Evolutionary conservation across 2,113 vertebrate genomes (phyloP).

Genomic region (Diadophis punctatus): DNA sequence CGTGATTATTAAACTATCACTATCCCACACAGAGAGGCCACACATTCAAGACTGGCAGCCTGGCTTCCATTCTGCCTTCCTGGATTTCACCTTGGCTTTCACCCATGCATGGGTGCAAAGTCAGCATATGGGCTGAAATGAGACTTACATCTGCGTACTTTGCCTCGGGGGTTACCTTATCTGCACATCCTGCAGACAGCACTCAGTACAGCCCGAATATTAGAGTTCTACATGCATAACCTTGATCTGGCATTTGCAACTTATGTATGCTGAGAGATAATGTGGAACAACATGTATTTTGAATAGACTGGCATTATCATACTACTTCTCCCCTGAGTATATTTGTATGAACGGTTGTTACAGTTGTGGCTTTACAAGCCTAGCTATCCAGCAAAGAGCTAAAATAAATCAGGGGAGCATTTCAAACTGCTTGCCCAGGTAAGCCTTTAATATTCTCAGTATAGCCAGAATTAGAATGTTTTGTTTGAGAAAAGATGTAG

Average conservation of each 20-base stretch:
- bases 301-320: not conserved
- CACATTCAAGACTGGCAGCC: not conserved
- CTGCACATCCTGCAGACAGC: not conserved
- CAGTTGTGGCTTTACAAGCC: not conserved
- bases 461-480: not conserved
- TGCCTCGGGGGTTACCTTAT: not conserved
- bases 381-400: not conserved
- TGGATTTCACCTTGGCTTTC: not conserved
- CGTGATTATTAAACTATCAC: not conserved
- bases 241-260: not conserved
- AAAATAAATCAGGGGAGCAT: not conserved
- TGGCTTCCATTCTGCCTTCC: not conserved
- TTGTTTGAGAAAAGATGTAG: not conserved
- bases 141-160: not conserved
- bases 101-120: not conserved
- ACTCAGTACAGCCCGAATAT: not conserved
- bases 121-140: not conserved
- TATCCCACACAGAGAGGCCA: not conserved
- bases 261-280: not conserved
- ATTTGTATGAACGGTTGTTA: not conserved
- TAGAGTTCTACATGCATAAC: not conserved
- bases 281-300: not conserved
- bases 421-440: not conserved
- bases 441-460: not conserved
- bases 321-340: not conserved